Evolutionary conservation across 2,113 vertebrate genomes (phyloP).

Genomic region (Clinocottus analis): DNA sequence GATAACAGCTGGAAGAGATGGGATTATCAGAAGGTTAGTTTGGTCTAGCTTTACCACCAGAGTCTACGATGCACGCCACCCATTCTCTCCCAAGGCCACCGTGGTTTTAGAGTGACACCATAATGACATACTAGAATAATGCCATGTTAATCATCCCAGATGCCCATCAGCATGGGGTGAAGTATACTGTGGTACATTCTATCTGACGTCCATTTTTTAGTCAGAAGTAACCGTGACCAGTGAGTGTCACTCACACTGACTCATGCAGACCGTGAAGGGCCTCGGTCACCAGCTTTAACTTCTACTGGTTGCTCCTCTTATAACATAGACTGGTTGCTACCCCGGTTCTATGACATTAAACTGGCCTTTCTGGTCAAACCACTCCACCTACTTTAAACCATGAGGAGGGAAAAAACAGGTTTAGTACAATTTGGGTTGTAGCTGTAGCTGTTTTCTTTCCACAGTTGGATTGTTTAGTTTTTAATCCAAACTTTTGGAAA

Average conservation of each 20-base stretch:
- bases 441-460: background rate
- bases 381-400: background rate
- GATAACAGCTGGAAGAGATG: conserved; percentile 91
- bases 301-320: conserved; percentile 8
- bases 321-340: conserved; percentile 8
- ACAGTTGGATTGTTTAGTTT: background rate
- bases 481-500: background rate
- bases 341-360: background rate
- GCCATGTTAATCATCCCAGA: conserved; percentile 49
- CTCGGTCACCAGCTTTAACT: conserved; percentile 1
- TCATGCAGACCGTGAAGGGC: conserved; percentile 25
- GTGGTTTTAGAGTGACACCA: conserved; percentile 17
- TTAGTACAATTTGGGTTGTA: too few relatives aligned
- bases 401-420: background rate
- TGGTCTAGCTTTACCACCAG: conserved; percentile 32
- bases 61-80: conserved; percentile 9
- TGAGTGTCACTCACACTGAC: conserved; percentile 26
- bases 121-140: conserved; percentile 28
- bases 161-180: conserved; percentile 31
- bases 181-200: conserved; percentile 32
- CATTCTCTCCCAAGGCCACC: conserved; percentile 6
- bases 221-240: conserved; percentile 31
- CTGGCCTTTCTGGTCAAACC: background rate
- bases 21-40: conserved; percentile 59
- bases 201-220: conserved; percentile 44